phyloP scores from a whole-genome alignment of 2,113 vertebrate genomes.

The Prietella phreatophila region DNA sequence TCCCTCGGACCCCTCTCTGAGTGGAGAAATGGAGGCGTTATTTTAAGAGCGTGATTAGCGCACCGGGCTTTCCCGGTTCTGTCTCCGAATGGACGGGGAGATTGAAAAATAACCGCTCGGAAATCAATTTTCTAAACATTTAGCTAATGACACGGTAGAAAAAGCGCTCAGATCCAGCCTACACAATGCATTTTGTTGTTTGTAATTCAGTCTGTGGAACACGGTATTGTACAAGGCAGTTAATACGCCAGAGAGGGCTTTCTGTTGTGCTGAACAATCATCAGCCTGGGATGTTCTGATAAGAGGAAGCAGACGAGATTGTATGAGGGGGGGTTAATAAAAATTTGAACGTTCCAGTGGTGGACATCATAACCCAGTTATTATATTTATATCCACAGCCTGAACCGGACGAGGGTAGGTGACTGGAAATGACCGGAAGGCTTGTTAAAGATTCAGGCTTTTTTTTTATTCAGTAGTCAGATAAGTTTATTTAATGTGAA shows the following conservation, averaged over 20 bases:
- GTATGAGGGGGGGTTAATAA: background rate
- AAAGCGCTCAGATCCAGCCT: background rate
- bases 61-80: background rate
- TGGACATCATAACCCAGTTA: background rate
- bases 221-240: background rate
- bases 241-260: background rate
- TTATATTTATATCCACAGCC: background rate
- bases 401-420: background rate
- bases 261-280: background rate
- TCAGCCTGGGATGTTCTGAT: background rate
- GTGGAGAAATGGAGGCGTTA: slow-evolving; percentile 15
- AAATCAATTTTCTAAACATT: slow-evolving; percentile 20
- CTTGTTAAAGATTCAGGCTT: background rate
- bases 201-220: background rate
- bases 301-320: background rate
- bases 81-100: background rate
- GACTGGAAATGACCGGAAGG: background rate
- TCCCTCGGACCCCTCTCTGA: slow-evolving; percentile 1
- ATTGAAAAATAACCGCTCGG: background rate
- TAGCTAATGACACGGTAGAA: background rate
- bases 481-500: background rate
- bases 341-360: too few species aligned
- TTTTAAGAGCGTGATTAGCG: slow-evolving; percentile 37
- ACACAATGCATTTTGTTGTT: background rate
- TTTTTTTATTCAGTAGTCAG: background rate